Evolutionary conservation across 2,888 invertebrate genomes (phyloP).

Genomic region (Nymphalis c-album): DNA sequence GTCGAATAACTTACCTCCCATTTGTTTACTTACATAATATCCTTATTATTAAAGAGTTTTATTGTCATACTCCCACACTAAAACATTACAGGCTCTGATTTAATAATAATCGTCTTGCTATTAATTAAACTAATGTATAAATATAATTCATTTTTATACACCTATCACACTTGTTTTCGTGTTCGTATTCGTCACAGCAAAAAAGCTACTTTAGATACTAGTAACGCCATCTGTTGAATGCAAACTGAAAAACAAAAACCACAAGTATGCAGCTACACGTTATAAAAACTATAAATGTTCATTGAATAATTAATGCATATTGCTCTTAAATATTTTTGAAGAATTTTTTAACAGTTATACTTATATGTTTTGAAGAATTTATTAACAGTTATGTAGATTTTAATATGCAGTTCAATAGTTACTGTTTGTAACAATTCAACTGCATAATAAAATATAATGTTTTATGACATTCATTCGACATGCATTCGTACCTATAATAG

Average conservation of each 20-base stretch:
- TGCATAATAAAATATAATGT: not conserved
- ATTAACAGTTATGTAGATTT: too few species aligned
- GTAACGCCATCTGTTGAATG: constrained; percentile 35
- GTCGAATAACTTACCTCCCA: too few species aligned
- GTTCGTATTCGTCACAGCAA: not conserved
- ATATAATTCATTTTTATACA: not conserved
- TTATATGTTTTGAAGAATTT: too few species aligned
- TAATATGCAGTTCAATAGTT: too few species aligned
- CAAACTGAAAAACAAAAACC: constrained; percentile 9
- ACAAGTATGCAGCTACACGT: not conserved
- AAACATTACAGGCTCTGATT: too few species aligned
- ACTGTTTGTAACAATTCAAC: not conserved
- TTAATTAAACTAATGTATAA: too few species aligned
- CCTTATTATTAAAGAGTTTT: too few species aligned
- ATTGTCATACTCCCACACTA: too few species aligned
- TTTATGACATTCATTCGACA: too few species aligned
- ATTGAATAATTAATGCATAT: not conserved
- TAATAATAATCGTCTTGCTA: too few species aligned
- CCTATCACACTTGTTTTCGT: not conserved
- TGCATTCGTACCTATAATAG: too few species aligned
- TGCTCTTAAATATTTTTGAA: not conserved
- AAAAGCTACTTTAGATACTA: not conserved
- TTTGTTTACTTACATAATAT: too few species aligned
- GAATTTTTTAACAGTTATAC: not conserved
- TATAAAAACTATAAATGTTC: not conserved